Evolutionary conservation across 2,888 invertebrate species (phyloP), one percentile per base, ranked within the genome.

Genomic region (Stenoptilia bipunctidactyla): DNA sequence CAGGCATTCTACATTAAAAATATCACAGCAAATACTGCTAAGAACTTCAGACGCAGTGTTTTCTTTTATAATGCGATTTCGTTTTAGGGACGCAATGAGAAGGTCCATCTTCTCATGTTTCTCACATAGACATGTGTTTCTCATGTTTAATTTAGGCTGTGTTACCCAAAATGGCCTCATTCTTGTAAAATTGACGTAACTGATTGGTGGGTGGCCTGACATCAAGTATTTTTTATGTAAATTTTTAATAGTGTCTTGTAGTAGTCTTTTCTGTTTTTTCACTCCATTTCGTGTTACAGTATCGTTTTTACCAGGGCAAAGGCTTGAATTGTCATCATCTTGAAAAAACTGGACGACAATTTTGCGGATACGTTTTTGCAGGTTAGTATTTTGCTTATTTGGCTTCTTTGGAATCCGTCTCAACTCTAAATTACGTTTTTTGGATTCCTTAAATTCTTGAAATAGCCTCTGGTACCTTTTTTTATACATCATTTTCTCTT

Each of bases 121-220:
- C 40, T 43, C 37, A 34, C 45, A 45, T 13, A 41, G 34, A 41
- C 42, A 45, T 38, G 42, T 45, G 33, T 43, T 39, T 38, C 37
- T 41, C 33, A 37, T 36, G 27, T 40, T 33, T 33, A 40, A 20
- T 36, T 40, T 36, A 15, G 37, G 37, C 36, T 36, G 15, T 37
- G 20, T 36, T 2, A 40, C 37, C 37, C 37, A 40, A 40, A 40
- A 33, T 13, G 37, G 40, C 39, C 34, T 39, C 39, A 39, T 27
- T 39, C 34, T 39, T 39, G 39, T 39, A 34, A 39, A 39, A 39
- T 39, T 39, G 20, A 39, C 39, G 20, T 39, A 39, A 39, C 39
- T 38, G 33, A 38, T 38, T 20, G 20, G 20, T 3, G 20, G 20
- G 8, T 20, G 33, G 38, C 38, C 33, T 15, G 33, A 38, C 27